Conservation (phyloP, 37 sponge, comb jelly and placozoan species). For the Geodia barretti region DNA sequence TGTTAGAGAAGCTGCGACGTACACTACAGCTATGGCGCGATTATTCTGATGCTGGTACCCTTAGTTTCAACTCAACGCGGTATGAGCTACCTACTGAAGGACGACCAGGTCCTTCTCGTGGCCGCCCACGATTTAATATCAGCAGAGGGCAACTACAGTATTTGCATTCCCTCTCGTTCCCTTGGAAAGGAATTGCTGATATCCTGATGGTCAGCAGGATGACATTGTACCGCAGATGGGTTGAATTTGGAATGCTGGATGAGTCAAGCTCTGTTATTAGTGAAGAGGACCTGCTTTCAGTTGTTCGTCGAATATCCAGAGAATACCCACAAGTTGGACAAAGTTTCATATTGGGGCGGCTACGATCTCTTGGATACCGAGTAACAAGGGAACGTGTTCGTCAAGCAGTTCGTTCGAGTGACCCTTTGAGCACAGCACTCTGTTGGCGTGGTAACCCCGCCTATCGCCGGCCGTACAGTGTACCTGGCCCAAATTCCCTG, state of each 20-base stretch:
- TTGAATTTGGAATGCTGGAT: background rate
- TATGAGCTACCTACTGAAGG: too few species aligned
- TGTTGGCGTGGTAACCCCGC: conserved; percentile 16
- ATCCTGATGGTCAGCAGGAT: background rate
- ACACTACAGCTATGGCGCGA: too few species aligned
- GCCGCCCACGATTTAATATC: conserved; percentile 5
- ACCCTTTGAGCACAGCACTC: conserved; percentile 28
- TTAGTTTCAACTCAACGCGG: too few species aligned
- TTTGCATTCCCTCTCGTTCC: background rate
- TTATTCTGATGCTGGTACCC: too few species aligned
- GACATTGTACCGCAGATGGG: conserved; percentile 4
- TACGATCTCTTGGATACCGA: background rate
- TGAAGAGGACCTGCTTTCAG: conserved; percentile 3
- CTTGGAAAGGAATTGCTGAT: background rate
- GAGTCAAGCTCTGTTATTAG: background rate
- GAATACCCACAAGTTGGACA: conserved; percentile 36
- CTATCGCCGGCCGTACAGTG: conserved; percentile 25
- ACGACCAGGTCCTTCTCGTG: too few species aligned
- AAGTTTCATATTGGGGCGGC: conserved; percentile 18
- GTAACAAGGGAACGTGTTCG: conserved; percentile 13
- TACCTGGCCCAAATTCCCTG: conserved; percentile 47
- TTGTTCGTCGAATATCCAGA: conserved; percentile 7
- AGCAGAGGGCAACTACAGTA: conserved; percentile 15
- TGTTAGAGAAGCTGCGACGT: too few species aligned
- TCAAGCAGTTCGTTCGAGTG: background rate